phyloP scores from a whole-genome alignment of 2,113 vertebrate species.

The Pteronura brasiliensis region DNA sequence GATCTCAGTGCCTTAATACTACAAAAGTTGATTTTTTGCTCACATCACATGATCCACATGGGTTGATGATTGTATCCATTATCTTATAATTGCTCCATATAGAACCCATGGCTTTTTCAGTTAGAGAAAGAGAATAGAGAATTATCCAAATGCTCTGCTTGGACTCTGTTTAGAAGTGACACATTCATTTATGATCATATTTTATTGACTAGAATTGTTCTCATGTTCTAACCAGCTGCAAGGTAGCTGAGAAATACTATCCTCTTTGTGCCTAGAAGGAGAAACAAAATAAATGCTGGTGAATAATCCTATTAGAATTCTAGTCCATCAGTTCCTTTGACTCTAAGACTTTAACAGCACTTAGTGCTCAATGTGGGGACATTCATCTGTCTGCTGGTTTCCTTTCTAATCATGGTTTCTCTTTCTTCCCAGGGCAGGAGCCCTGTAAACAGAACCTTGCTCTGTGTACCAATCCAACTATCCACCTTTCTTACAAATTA shows the following conservation, averaged over 20 bases:
- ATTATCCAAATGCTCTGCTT: background rate
- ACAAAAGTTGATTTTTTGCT: background rate
- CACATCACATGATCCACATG: background rate
- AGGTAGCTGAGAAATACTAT: background rate
- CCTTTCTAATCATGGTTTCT: background rate
- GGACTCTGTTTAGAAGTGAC: background rate
- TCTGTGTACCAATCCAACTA: background rate
- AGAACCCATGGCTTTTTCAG: background rate
- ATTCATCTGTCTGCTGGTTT: background rate
- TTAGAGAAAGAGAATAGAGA: background rate
- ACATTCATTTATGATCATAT: background rate
- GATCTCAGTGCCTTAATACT: background rate
- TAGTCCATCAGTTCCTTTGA: background rate
- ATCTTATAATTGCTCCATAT: background rate
- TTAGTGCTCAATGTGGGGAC: background rate
- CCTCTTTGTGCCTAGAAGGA: background rate
- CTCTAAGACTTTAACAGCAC: no score
- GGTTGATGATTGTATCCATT: fast-evolving
- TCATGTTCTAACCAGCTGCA: background rate
- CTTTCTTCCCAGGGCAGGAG: background rate
- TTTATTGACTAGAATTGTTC: background rate
- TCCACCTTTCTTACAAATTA: background rate
- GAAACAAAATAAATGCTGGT: background rate
- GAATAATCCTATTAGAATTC: background rate
- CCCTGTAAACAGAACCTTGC: background rate